Evolutionary conservation across 64 coral and sea anemone species (phyloP).

Genomic region (Porites lutea): DNA sequence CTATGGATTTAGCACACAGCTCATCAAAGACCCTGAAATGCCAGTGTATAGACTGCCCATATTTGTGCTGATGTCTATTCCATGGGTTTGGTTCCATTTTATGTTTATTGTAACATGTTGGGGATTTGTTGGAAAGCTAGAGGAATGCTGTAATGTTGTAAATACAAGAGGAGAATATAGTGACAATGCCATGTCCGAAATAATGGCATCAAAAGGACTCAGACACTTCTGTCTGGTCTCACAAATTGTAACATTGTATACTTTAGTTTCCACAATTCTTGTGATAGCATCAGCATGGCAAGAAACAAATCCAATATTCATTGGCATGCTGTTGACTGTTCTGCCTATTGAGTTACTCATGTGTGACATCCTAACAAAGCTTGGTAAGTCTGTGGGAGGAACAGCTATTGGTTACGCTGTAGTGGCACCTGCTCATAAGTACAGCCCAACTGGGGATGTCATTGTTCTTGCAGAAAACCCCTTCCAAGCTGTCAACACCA

Average conservation of each 20-base stretch:
- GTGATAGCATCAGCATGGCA: slow-evolving; percentile 82
- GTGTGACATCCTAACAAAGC: slow-evolving; percentile 89
- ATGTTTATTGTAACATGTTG: slow-evolving; percentile 93
- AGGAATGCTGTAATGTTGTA: slow-evolving; percentile 83
- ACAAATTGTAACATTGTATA: slow-evolving; percentile 85
- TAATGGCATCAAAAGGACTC: slow-evolving; percentile 89
- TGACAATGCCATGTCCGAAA: slow-evolving; percentile 88
- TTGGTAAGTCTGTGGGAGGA: slow-evolving; percentile 94
- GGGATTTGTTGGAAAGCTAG: slow-evolving; percentile 95
- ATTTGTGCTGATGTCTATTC: slow-evolving; percentile 75
- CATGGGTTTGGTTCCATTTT: slow-evolving; percentile 90
- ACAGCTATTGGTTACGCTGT: slow-evolving; percentile 99
- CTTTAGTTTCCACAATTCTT: slow-evolving; percentile 72
- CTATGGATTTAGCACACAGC: slow-evolving; percentile 71
- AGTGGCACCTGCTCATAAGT: slow-evolving; percentile 88
- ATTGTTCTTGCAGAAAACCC: slow-evolving; percentile 77
- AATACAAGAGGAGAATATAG: slow-evolving; percentile 74
- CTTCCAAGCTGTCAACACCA: slow-evolving; percentile 81
- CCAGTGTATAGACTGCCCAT: slow-evolving; percentile 78
- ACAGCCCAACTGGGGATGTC: slow-evolving; percentile 73
- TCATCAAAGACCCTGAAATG: slow-evolving; percentile 47
- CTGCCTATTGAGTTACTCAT: slow-evolving; percentile 87
- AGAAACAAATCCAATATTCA: slow-evolving; percentile 71
- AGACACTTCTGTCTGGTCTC: slow-evolving; percentile 96
- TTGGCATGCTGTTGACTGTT: slow-evolving; percentile 78